Conservation (phyloP, 2,113 vertebrate genomes). For the Nycticebus coucang region DNA sequence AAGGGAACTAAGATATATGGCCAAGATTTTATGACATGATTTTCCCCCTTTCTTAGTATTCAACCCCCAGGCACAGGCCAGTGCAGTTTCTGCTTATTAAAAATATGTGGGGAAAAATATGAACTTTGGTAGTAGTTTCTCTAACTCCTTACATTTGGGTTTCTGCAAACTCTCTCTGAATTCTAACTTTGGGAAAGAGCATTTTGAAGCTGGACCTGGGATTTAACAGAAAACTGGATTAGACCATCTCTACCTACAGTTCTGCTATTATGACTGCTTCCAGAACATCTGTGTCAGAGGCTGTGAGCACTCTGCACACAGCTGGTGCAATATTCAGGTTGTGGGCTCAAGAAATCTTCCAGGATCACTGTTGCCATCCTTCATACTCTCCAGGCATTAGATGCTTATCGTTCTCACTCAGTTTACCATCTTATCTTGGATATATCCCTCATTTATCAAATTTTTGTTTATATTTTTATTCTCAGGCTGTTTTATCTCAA, state of each 20-base stretch:
- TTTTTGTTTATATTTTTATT: neutral
- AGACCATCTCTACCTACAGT: neutral
- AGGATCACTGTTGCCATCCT: neutral
- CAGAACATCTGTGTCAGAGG: neutral
- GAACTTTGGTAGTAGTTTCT: neutral
- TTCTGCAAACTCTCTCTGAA: neutral
- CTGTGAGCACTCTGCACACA: fast-evolving
- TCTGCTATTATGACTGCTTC: neutral
- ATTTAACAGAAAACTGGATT: neutral
- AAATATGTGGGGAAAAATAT: neutral
- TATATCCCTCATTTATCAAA: neutral
- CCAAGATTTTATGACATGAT: neutral
- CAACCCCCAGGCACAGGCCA: neutral
- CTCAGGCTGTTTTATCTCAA: neutral
- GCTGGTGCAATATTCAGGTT: neutral
- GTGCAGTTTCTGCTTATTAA: neutral
- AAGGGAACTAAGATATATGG: neutral
- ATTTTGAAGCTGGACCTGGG: neutral
- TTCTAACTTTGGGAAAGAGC: neutral
- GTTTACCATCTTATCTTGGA: neutral
- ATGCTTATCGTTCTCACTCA: neutral
- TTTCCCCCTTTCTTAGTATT: neutral
- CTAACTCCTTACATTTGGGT: neutral
- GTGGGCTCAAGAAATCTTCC: neutral
- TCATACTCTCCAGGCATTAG: neutral